These are phyloP conservation scores for Dendrolimus pini DNA, from an alignment of 2,888 invertebrate species.

Conservation along the genomic window DNA sequence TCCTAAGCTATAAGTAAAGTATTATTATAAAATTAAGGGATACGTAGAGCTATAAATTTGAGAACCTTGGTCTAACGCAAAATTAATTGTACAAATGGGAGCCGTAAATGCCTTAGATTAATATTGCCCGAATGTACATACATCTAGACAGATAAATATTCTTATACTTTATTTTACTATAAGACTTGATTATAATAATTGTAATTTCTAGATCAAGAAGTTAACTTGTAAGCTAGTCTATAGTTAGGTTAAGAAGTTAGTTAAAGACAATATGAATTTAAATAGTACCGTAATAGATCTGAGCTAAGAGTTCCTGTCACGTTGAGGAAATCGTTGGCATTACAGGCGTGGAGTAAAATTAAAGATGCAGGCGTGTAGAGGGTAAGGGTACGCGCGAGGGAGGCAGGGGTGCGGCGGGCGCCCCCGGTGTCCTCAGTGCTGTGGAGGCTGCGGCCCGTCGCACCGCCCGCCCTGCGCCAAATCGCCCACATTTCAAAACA, in stretches of 20 bases:
- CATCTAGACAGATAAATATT: too few relatives aligned
- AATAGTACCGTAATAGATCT: constrained; percentile 21
- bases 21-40: too few relatives aligned
- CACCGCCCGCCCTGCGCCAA: constrained; percentile 55
- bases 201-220: background rate
- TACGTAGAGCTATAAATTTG: too few relatives aligned
- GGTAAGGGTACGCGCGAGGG: constrained; percentile 34
- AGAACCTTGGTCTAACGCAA: too few relatives aligned
- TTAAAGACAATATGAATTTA: constrained; percentile 10
- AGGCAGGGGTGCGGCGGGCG: constrained; percentile 25
- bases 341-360: constrained; percentile 55
- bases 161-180: too few relatives aligned
- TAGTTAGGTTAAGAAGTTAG: background rate
- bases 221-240: background rate
- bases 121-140: too few relatives aligned
- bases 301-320: constrained; percentile 30
- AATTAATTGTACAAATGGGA: too few relatives aligned
- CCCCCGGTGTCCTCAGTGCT: constrained; percentile 54
- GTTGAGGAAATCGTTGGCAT: constrained; percentile 54
- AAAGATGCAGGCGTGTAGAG: constrained; percentile 50
- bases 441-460: constrained; percentile 69
- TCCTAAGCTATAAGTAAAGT: too few relatives aligned
- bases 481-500: constrained; percentile 40
- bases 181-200: too few relatives aligned
- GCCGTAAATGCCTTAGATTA: too few relatives aligned